Evolutionary conservation across 2,113 vertebrate species (phyloP), one percentile per base, ranked within the genome.

Genomic region (Paradoxurus hermaphroditus): DNA sequence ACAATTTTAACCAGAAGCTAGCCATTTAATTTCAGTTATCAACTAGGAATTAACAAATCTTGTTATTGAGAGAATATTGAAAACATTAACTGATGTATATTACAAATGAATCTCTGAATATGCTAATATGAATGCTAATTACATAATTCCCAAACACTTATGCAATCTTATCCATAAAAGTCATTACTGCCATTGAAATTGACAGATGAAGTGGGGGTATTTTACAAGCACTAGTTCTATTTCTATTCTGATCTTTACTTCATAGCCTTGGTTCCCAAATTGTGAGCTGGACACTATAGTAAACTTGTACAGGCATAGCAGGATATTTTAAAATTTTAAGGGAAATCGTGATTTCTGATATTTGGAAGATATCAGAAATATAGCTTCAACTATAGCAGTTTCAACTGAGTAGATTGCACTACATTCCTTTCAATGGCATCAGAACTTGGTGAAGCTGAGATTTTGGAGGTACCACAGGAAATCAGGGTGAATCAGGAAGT

Each of bases 1-100:
- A 53, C 27, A 97, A 91, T 73, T 96, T 93, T 95, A 90, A 94
- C 18, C 62, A 88, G 29, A 91, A 70, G 4, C 27, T 36, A 25
- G 39, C 8, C 34, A 90, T 73, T 95, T 91, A 89, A 88, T 72
- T 95, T 84, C 44, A 92, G 21, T 51, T 27, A 70, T 23, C 87
- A 93, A 87, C 12, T 10, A 51, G 5, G 29, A 78, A 25, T 92
- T 65, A 1, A 34, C 53, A 91, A 94, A 77, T 82, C 51, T 88
- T 21, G 85, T 15, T 77, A 14, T 44, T 44, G 15, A 49, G 5
- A 92, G 18, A 91, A 44, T 12, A 77, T 7, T 92, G 21, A 88
- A 91, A 97, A 77, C 9, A 87, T 41, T 41, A 62, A 49, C 1
- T 81, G 41, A 49, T 18, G 63, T 41, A 63, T 19, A 65, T 23